Evolutionary conservation across 2,888 invertebrate genomes (phyloP).

Genomic region (Schizaphis graminum): DNA sequence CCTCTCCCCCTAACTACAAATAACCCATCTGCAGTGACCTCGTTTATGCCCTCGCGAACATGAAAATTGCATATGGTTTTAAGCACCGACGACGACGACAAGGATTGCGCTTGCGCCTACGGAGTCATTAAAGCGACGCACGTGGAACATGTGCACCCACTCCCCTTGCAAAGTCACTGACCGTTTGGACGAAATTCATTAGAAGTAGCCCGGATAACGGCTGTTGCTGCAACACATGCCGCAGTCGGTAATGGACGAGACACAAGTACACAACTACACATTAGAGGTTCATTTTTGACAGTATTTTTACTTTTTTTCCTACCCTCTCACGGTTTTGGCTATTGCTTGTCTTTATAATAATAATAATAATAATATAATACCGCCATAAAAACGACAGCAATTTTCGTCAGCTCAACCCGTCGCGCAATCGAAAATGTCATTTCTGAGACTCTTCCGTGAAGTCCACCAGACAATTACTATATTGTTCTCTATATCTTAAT

Average conservation of each 20-base stretch:
- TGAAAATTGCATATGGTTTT: conserved; percentile 23
- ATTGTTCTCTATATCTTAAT: neutral
- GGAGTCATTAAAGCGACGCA: neutral
- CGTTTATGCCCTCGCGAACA: neutral
- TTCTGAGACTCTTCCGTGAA: neutral
- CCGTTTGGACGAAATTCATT: conserved; percentile 53
- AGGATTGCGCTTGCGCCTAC: neutral
- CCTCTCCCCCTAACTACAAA: neutral
- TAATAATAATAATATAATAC: conserved; percentile 9
- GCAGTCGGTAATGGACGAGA: conserved; percentile 42
- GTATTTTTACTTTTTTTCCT: neutral
- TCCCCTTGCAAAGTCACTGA: conserved; percentile 3
- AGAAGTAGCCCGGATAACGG: conserved; percentile 26
- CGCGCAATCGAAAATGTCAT: neutral
- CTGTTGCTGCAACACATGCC: conserved; percentile 52
- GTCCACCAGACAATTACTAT: neutral
- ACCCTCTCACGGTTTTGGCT: too few species aligned
- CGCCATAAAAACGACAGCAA: neutral
- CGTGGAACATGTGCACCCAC: conserved; percentile 23
- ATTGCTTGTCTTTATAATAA: conserved; percentile 16
- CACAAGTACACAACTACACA: conserved; percentile 33
- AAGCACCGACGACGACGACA: neutral
- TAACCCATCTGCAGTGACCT: too few species aligned
- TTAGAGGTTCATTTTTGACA: conserved; percentile 53
- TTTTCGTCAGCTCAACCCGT: neutral